Evolutionary conservation across 2,888 invertebrate species (phyloP), one percentile per base, ranked within the genome.

Genomic region (Macropis europaea): DNA sequence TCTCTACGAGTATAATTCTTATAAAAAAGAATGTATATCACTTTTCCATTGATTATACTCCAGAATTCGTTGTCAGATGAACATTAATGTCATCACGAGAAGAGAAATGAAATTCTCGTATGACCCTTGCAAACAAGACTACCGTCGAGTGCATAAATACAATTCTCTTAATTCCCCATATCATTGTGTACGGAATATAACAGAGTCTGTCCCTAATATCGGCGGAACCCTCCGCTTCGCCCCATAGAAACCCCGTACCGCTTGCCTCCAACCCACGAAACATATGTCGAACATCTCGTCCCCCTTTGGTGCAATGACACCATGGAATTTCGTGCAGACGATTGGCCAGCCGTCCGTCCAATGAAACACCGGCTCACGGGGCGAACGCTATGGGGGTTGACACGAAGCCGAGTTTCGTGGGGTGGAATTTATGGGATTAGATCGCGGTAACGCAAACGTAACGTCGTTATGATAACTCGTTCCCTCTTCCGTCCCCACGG

Each of bases 321-420:
- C 69, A 40, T 53, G 64, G 48, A 76, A 73, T 76, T 80, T 76
- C 67, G 57, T 61, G 70, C 67, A 67, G 34, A 69, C 70, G 70
- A 82, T 82, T 82, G 82, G 82, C 56, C 67, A 34, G 62, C 26
- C 24, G 61, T 40, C 40, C 70, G 67, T 45, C 82, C 82, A 82
- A 82, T 82, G 54, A 57, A 72, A 62, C 47, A 47, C 40, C 30
- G 9, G 32, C n/a, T 7, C 32, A 43, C 34, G 38, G 48, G 36
- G 17, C 28, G 52, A 34, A 43, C 40, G 36, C 54, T 48, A 63
- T 45, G 53, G 63, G 70, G 73, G 72, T 64, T 73, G 68, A 54
- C 60, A 52, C 34, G 48, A 26, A 26, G 19, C 24, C 42, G n/a
- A 52, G 52, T 43, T 62, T 63, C 66, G 43, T 60, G 67, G 82